A percentile compares a stretch with the other conserved stretches of the same genome.
Conservation (phyloP, 2,113 vertebrate genomes). For the Chaetodon auriga region DNA sequence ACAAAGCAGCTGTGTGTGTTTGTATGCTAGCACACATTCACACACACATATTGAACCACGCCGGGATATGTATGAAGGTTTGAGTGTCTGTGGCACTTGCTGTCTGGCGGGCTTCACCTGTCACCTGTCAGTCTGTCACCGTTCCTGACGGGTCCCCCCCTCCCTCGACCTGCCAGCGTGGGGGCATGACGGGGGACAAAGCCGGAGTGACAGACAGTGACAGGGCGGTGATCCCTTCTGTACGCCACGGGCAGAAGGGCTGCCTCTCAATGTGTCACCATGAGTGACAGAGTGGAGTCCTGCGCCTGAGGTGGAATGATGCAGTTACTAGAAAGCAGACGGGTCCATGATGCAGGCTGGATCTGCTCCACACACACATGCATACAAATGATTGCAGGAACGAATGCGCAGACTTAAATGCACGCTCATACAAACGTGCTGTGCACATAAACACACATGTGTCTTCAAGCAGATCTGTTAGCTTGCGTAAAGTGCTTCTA, state of each 20-base stretch:
- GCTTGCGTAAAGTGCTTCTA: neutral
- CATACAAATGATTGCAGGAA: slow-evolving; percentile 32
- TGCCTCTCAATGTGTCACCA: slow-evolving; percentile 67
- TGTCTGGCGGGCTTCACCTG: slow-evolving; percentile 71
- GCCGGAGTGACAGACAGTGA: slow-evolving; percentile 74
- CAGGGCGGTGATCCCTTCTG: slow-evolving; percentile 62
- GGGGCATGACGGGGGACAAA: slow-evolving; percentile 69
- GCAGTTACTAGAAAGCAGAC: slow-evolving; percentile 41
- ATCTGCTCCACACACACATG: slow-evolving; percentile 29
- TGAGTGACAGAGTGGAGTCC: slow-evolving; percentile 76
- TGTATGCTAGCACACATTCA: slow-evolving; percentile 17
- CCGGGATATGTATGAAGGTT: slow-evolving; percentile 33
- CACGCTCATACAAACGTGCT: neutral
- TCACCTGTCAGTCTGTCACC: slow-evolving; percentile 80
- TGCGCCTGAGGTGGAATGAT: slow-evolving; percentile 58
- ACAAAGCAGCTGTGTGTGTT: slow-evolving; percentile 36
- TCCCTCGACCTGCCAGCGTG: slow-evolving; percentile 51
- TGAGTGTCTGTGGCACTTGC: slow-evolving; percentile 29
- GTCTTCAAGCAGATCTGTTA: neutral
- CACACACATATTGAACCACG: slow-evolving; percentile 23
- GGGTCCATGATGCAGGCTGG: slow-evolving; percentile 12
- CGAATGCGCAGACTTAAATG: neutral
- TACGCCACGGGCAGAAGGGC: slow-evolving; percentile 55
- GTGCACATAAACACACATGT: neutral
- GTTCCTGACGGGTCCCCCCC: slow-evolving; percentile 19